Percentiles rank a stretch among this genome's conserved stretches.
phyloP scores from a whole-genome alignment of 2,113 vertebrate genomes.

The Cyrtonyx montezumae region DNA sequence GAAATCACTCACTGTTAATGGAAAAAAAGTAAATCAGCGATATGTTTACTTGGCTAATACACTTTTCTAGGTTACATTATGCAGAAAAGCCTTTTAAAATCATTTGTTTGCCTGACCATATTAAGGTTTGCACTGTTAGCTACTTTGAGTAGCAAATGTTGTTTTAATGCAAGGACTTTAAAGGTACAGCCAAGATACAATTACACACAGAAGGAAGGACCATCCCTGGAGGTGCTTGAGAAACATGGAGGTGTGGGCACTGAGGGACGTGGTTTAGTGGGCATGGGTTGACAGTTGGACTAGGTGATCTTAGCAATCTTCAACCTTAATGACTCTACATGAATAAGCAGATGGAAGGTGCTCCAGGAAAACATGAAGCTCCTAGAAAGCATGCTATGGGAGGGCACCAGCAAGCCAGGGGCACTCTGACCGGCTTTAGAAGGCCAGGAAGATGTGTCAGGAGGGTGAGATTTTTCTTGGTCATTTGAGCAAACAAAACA shows the following conservation, averaged over 20 bases:
- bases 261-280: too few relatives aligned
- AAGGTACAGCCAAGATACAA: background rate
- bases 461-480: background rate
- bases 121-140: background rate
- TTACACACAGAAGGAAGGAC: background rate
- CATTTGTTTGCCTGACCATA: slow-evolving; percentile 36
- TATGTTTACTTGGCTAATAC: slow-evolving; percentile 20
- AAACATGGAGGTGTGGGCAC: too few relatives aligned
- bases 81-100: slow-evolving; percentile 49
- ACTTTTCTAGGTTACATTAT: slow-evolving; percentile 28
- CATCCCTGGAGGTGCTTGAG: too few relatives aligned
- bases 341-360: background rate
- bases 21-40: slow-evolving; percentile 42
- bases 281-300: too few relatives aligned
- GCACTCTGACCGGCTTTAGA: background rate
- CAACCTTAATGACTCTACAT: background rate
- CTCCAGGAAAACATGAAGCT: background rate
- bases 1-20: slow-evolving; percentile 51
- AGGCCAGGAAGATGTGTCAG: background rate
- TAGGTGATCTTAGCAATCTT: too few relatives aligned
- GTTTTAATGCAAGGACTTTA: slow-evolving; percentile 6
- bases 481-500: background rate
- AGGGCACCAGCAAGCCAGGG: background rate
- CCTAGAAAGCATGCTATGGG: background rate
- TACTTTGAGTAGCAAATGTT: background rate